These are phyloP conservation scores for Aptenodytes forsteri DNA, from an alignment of 2,113 vertebrate species.

Conservation along the genomic window DNA sequence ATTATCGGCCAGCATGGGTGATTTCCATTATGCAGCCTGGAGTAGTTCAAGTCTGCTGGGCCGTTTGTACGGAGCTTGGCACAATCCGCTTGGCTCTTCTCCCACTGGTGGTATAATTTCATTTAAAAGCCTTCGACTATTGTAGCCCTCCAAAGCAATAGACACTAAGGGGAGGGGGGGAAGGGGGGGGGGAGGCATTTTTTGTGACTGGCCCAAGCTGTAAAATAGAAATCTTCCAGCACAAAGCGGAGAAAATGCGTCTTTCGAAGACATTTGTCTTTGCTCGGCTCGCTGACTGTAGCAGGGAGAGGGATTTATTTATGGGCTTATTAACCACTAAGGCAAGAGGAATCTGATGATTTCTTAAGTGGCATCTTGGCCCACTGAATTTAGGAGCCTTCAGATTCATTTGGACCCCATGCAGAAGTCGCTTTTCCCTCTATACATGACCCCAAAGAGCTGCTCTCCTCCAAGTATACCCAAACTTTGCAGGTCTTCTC, in stretches of 20 bases:
- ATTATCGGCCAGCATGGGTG: background rate
- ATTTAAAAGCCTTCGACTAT: background rate
- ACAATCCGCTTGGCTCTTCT: background rate
- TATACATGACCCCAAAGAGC: background rate
- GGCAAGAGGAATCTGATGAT: background rate
- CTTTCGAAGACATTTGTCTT: background rate
- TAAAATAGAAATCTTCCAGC: background rate
- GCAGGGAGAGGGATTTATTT: background rate
- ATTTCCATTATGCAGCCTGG: conserved; percentile 16
- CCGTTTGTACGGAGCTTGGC: conserved; percentile 15
- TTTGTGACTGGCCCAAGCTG: background rate
- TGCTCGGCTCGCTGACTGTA: rapidly evolving
- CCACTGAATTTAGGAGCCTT: background rate
- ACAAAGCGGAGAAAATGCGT: background rate
- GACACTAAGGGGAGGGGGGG: background rate
- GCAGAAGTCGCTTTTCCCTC: background rate
- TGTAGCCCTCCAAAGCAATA: background rate
- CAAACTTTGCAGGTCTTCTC: conserved; percentile 24
- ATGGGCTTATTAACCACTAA: background rate
- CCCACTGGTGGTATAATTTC: background rate
- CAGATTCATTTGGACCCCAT: background rate
- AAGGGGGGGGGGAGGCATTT: rapidly evolving
- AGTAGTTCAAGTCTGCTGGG: background rate
- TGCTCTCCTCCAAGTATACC: background rate
- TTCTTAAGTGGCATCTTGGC: background rate